These are phyloP conservation scores for Papilio protenor DNA, from an alignment of 2,888 invertebrate genomes.

Conservation along the genomic window DNA sequence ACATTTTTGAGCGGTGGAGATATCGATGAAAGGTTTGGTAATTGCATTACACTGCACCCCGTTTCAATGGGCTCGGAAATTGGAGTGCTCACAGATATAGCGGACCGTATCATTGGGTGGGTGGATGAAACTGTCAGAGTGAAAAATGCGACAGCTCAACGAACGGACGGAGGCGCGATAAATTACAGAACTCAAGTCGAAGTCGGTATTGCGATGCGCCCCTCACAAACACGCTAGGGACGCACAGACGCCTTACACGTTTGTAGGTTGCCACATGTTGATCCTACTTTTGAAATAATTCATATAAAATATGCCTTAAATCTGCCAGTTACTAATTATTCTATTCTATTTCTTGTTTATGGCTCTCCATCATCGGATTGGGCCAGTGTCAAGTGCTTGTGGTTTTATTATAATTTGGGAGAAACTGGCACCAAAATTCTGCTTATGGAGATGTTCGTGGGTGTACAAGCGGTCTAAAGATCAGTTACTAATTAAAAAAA, in stretches of 20 bases:
- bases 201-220: slow-evolving; percentile 52
- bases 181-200: slow-evolving; percentile 67
- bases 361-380: too few species aligned
- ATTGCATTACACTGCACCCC: slow-evolving; percentile 40
- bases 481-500: background rate
- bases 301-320: background rate
- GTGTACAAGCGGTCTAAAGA: too few species aligned
- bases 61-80: slow-evolving; percentile 59
- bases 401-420: too few species aligned
- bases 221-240: slow-evolving; percentile 53
- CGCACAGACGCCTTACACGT: slow-evolving; percentile 48
- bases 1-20: background rate
- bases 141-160: slow-evolving; percentile 58
- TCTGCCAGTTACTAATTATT: background rate
- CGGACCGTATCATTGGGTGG: slow-evolving; percentile 63
- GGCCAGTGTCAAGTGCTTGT: too few species aligned
- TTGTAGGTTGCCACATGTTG: slow-evolving; percentile 19
- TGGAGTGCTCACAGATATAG: slow-evolving; percentile 54
- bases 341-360: too few species aligned
- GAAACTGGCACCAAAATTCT: too few species aligned
- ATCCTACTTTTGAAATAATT: background rate
- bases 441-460: too few species aligned
- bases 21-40: slow-evolving; percentile 22
- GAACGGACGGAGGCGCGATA: slow-evolving; percentile 55
- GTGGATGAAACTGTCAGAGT: slow-evolving; percentile 51